phyloP scores from a whole-genome alignment of 2,797 vertebrate genomes.

The Pangasius mekongensis region DNA sequence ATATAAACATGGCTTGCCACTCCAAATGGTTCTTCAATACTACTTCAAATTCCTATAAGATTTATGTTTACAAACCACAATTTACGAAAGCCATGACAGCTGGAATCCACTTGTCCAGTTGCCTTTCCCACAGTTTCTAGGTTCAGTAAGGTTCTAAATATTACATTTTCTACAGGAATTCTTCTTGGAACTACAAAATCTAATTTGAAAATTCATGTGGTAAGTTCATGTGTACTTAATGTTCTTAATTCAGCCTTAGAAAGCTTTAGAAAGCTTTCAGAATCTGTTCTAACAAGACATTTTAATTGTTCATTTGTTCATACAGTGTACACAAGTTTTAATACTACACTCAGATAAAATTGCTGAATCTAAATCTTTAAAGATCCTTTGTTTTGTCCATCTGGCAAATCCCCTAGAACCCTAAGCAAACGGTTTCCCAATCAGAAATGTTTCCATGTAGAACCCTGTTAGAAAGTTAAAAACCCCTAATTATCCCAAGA shows the following conservation, averaged over 20 bases:
- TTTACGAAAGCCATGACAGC: constrained; percentile 2
- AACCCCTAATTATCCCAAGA: no score
- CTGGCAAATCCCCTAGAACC: background rate
- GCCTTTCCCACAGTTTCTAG: background rate
- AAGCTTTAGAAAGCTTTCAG: no score
- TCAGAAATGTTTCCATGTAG: no score
- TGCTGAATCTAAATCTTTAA: background rate
- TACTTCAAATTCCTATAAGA: background rate
- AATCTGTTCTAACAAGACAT: no score
- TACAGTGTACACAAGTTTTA: background rate
- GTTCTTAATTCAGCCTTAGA: background rate
- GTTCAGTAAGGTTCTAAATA: background rate
- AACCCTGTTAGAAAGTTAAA: no score
- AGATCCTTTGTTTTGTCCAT: background rate
- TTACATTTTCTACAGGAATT: background rate
- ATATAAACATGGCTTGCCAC: background rate
- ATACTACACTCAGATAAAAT: background rate
- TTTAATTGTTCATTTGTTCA: no score
- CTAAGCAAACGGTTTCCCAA: no score
- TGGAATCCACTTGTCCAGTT: background rate
- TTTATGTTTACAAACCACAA: background rate
- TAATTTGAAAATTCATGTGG: background rate
- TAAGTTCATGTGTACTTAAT: background rate
- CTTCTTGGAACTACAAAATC: background rate
- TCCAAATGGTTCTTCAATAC: background rate